Evolutionary conservation across 2,113 vertebrate genomes (phyloP).

Genomic region (Brevimyrus niger): DNA sequence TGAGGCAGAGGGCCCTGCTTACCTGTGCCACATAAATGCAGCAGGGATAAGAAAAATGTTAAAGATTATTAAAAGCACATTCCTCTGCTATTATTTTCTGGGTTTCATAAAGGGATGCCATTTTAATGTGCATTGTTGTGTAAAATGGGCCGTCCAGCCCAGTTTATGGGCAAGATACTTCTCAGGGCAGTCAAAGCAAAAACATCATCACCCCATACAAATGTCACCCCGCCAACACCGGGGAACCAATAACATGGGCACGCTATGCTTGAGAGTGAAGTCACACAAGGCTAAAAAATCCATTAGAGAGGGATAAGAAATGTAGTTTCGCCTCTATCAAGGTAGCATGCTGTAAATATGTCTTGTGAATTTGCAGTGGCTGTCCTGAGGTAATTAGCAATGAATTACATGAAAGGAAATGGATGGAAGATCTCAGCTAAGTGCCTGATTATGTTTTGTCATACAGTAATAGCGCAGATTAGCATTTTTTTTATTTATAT

Average conservation of each 20-base stretch:
- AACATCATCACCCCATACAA: not conserved
- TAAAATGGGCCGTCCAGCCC: not conserved
- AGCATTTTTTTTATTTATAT: not conserved
- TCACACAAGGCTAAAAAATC: not conserved
- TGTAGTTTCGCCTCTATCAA: not conserved
- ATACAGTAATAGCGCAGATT: not conserved
- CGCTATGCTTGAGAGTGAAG: not conserved
- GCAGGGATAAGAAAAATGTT: not conserved
- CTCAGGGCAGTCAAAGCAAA: conserved; percentile 1
- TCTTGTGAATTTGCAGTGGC: not conserved
- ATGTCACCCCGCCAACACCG: not conserved
- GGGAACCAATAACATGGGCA: not conserved
- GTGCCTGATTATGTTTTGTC: not conserved
- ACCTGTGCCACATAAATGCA: not conserved
- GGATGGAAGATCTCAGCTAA: not conserved
- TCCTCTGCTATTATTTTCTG: not conserved
- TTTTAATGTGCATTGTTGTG: conserved; percentile 9
- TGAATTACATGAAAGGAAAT: not conserved
- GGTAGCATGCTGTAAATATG: not conserved
- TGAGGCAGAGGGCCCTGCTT: not conserved
- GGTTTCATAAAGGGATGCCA: conserved; percentile 19
- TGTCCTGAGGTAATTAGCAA: not conserved
- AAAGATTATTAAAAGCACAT: not conserved
- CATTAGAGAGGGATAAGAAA: not conserved
- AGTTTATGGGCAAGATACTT: not conserved